These are phyloP conservation scores for Nyctereutes procyonoides DNA, from an alignment of 2,113 vertebrate species.

Conservation along the genomic window DNA sequence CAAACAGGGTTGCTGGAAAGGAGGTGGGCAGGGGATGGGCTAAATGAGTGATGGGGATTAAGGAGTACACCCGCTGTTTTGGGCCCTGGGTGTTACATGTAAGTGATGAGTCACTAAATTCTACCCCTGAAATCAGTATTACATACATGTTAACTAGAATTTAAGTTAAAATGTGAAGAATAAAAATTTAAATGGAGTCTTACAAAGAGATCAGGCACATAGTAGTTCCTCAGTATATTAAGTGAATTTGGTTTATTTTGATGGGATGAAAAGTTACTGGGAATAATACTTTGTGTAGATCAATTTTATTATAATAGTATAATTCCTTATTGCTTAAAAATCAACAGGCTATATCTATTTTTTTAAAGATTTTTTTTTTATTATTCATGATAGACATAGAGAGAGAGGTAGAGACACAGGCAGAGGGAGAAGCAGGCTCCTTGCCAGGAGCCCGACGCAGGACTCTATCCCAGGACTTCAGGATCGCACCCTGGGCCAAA, in stretches of 20 bases:
- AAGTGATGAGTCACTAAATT: neutral
- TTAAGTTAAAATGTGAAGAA: neutral
- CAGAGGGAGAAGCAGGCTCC: too few species aligned
- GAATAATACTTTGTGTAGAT: neutral
- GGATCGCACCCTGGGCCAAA: too few species aligned
- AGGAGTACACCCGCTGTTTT: neutral
- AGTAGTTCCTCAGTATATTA: neutral
- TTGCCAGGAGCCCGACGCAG: too few species aligned
- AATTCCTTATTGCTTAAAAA: conserved; percentile 2
- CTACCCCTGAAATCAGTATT: neutral
- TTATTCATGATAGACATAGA: too few species aligned
- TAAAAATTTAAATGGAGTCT: neutral
- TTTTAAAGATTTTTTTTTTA: neutral
- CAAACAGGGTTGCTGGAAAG: neutral
- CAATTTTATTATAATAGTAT: neutral
- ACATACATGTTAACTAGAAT: neutral
- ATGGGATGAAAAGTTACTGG: neutral
- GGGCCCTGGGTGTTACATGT: neutral
- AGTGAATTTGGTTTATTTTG: neutral
- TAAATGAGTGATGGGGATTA: neutral
- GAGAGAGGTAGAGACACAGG: too few species aligned
- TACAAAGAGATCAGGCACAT: neutral
- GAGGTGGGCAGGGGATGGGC: neutral
- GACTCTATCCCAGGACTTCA: too few species aligned
- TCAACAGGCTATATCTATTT: neutral